Evolutionary conservation across 23 tunicate species (phyloP).

Genomic region (Styela plicata): DNA sequence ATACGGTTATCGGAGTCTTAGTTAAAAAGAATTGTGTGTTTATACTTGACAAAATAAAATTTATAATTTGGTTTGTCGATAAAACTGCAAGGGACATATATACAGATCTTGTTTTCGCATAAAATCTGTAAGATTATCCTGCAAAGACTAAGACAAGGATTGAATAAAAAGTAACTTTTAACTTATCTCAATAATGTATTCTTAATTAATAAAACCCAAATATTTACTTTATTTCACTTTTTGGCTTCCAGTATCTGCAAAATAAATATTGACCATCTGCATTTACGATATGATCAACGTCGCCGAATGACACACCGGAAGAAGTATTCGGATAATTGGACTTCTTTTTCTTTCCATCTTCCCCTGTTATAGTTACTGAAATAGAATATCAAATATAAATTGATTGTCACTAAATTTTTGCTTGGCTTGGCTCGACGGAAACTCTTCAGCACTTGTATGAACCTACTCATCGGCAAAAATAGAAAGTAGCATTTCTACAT

Average conservation of each 20-base stretch:
- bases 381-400: background rate
- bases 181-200: background rate
- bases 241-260: slow-evolving; percentile 69
- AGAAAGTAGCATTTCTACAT: no score
- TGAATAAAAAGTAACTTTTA: no score
- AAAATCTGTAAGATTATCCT: no score
- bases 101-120: no score
- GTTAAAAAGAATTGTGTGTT: no score
- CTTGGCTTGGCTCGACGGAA: no score
- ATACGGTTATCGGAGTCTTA: no score
- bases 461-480: background rate
- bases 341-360: background rate
- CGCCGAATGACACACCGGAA: slow-evolving; percentile 48
- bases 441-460: background rate
- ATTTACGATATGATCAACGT: slow-evolving; percentile 59
- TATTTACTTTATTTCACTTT: slow-evolving; percentile 33
- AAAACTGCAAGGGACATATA: no score
- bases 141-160: no score
- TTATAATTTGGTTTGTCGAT: no score
- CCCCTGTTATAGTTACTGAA: background rate
- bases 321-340: slow-evolving; percentile 29
- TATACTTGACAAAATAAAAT: no score
- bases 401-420: no score
- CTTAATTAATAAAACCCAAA: background rate
- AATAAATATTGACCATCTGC: slow-evolving; percentile 43